Evolutionary conservation across 1,140 invertebrate genomes (phyloP).

Genomic region (Drosophila nigromelanica): DNA sequence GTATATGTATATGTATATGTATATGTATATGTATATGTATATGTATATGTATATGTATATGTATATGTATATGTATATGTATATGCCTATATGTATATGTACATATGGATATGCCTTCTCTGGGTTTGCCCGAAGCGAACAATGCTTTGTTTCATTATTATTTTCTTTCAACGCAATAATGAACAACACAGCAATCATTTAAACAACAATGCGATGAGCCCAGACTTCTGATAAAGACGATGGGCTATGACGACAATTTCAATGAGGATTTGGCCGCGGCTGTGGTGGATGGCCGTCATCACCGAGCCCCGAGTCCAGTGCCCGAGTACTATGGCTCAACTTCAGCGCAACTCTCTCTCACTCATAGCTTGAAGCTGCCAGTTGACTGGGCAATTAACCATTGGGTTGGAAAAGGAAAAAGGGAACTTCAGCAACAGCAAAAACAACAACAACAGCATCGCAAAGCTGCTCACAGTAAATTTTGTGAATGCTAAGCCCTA

Average conservation of each 20-base stretch:
- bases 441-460: slow-evolving; percentile 26
- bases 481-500: slow-evolving; percentile 60
- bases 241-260: slow-evolving; percentile 65
- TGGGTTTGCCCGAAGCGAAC: slow-evolving; percentile 7
- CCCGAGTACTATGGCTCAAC: slow-evolving; percentile 7
- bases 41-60: too few species aligned
- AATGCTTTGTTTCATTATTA: slow-evolving; percentile 56
- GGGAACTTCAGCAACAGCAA: slow-evolving; percentile 54
- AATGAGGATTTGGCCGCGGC: slow-evolving; percentile 59
- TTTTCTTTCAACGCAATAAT: slow-evolving; percentile 56
- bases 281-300: slow-evolving; percentile 64
- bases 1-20: too few species aligned
- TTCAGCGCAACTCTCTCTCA: slow-evolving; percentile 29
- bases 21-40: too few species aligned
- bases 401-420: slow-evolving; percentile 73
- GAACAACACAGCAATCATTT: slow-evolving; percentile 66
- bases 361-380: slow-evolving; percentile 52
- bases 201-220: slow-evolving; percentile 64
- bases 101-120: neutral
- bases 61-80: neutral
- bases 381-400: slow-evolving; percentile 77
- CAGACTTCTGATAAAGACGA: slow-evolving; percentile 37
- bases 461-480: slow-evolving; percentile 45
- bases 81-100: slow-evolving; percentile 3
- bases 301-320: slow-evolving; percentile 18